Evolutionary conservation across 2,888 invertebrate genomes (phyloP), one percentile per base, ranked within the genome.

Genomic region (Zhuqinia jingwanae): DNA sequence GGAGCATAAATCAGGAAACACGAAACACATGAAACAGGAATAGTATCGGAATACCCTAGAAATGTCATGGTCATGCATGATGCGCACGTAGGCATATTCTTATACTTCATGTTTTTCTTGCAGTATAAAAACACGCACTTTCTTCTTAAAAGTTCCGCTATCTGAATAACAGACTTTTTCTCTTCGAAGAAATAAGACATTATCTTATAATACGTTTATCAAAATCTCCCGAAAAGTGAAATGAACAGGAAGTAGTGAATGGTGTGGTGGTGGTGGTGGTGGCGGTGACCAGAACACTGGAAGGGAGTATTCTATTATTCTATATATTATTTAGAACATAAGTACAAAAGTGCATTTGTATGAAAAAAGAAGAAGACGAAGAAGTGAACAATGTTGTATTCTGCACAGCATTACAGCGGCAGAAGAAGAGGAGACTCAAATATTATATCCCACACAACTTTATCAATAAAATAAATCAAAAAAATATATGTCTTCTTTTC

Each of bases 381-480:
- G 65, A 1, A 60, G 15, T 17, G 65, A 36, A 65, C 30, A 58
- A 77, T 50, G n/a, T 50, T 56, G 50, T 22, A 20, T 53, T 1
- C 45, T 47, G 20, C 76, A 10, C 20, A 50, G 20, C 1, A 36
- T n/a, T 20, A 73, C n/a, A n/a, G n/a, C n/a, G n/a, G 53, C 8
- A 53, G 17, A 27, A 20, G 30, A 6, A 8, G 25, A 22, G 10
- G 22, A 56, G 30, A 63, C 63, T n/a, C 20, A 63, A 63, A 78
- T 13, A 47, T 78, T 78, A 30, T 68, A 68, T 56, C 50, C 5
- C 70, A 81, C 70, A 81, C 81, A 81, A 73, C 81, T 81, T 73
- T 75, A 82, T 75, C 81, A 82, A 82, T 82, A 82, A 82, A 82
- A 82, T 73, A 83, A 83, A 76, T 83, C 76, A 45, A 25, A 25